Evolutionary conservation across 2,888 invertebrate genomes (phyloP), one percentile per base, ranked within the genome.

Genomic region (Thereva nobilitata): DNA sequence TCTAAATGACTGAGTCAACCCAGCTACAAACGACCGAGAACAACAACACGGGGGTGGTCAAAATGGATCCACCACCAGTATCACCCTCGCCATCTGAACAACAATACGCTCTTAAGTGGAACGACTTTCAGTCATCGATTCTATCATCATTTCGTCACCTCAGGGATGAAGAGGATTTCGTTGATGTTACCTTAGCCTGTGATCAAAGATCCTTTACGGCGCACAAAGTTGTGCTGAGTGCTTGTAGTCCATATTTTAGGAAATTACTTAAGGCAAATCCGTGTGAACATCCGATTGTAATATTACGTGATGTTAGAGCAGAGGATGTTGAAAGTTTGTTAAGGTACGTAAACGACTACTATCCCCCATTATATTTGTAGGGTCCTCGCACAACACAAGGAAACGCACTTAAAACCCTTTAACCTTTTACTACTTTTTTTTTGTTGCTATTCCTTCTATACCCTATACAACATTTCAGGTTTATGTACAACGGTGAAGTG

Each of bases 81-180:
- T 83, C 80, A 76, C 80, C 80, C 76, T 81, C 80, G 77, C 82
- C 79, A 75, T 80, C 87, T 75, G 89, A 89, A 84, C 93, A 93
- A 84, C 93, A 93, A 82, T 95, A 94, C 83, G 92, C 93, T 81
- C 87, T 95, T 82, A 89, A 93, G 78, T 95, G 95, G 95, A 95
- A 95, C 82, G 94, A 95, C 83, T 95, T 93, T 84, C 93, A 94
- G 82, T 89, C 92, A 73, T 93, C 92, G 77, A 93, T 95, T 83
- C 86, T 94, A 75, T 91, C 90, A 73, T 93, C 93, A 73, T 95
- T 95, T 84, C 87, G 93, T 73, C 90, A 93, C 79, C 85, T 95
- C 76, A 85, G 92, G 70, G 93, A 93, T 79, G 91, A 92, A 82
- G 93, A 94, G 84, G 93, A 94, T 83, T 94, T 95, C 82, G 93